These are phyloP conservation scores for Herpetotheres cachinnans DNA, from an alignment of 2,113 vertebrate species.

Conservation along the genomic window DNA sequence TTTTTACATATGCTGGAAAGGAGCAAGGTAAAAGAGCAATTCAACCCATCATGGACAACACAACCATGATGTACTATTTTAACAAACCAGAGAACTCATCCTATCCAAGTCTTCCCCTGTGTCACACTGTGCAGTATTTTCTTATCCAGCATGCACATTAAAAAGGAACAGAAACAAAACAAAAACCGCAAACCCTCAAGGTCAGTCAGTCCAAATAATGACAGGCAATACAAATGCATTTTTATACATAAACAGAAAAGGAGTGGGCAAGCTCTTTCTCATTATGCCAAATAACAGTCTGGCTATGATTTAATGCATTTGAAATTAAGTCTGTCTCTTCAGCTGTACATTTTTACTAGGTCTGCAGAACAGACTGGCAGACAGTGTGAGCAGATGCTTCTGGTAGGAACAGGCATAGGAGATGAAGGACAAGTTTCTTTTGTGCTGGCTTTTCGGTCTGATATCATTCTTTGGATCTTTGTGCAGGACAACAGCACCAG, in stretches of 20 bases:
- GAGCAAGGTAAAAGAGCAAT: neutral
- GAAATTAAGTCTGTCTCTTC: slow-evolving; percentile 65
- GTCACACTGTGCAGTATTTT: neutral
- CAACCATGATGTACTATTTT: neutral
- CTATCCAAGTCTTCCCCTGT: neutral
- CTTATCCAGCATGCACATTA: neutral
- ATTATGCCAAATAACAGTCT: slow-evolving; percentile 47
- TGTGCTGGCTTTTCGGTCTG: neutral
- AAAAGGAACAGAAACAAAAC: neutral
- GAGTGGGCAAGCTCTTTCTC: slow-evolving; percentile 36
- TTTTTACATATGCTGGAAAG: neutral
- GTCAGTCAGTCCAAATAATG: slow-evolving; percentile 22
- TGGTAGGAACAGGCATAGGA: neutral
- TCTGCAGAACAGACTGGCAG: slow-evolving; percentile 60
- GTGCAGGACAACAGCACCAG: neutral
- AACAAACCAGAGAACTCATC: neutral
- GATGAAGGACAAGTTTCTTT: neutral
- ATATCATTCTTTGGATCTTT: neutral
- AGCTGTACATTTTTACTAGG: slow-evolving; percentile 53
- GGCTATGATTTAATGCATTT: slow-evolving; percentile 61
- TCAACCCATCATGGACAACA: neutral
- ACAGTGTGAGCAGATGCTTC: slow-evolving; percentile 55
- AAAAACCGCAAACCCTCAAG: neutral
- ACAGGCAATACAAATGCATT: slow-evolving; percentile 22
- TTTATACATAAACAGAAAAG: slow-evolving; percentile 36